Evolutionary conservation across 2,113 vertebrate genomes (phyloP), one percentile per base, ranked within the genome.

Genomic region (Melanotaenia duboulayi): DNA sequence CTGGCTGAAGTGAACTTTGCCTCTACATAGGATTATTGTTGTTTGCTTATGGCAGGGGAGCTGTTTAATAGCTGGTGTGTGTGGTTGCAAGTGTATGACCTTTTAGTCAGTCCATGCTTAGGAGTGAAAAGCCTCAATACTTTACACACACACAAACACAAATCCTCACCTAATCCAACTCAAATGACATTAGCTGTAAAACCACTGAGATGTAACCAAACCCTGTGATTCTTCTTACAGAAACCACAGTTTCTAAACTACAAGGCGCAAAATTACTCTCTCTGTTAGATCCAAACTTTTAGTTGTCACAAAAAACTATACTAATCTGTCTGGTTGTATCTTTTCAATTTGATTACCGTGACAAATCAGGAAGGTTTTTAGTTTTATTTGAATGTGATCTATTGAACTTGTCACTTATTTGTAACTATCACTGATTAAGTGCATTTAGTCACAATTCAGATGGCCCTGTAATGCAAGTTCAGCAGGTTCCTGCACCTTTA

Each of bases 131-230:
- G 65, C 73, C 63, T 57, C 28, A 66, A 66, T 55, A 55, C 50
- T 7, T 44, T 57, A 61, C 44, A 67, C 39, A 67, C 39, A 58
- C 13, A 61, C 17, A 81, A 50, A 69, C 22, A 50, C 40, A 83
- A 89, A 86, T 83, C 82, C 78, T 76, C 14, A 56, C 35, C 49
- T 87, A 85, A 85, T 83, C 89, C 78, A 82, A 0, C 7, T 44
- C 20, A 77, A 76, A 80, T 64, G 52, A 61, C 12, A 20, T 32
- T 62, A 20, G 32, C 22, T 71, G 59, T 64, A 65, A 73, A 72
- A 76, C 11, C 59, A 71, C 51, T 49, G 37, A 77, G 23, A 64
- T 59, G 12, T n/a, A 67, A 66, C 19, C 25, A 61, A 64, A 57
- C 19, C 16, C 4, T 4, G 13, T 9, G 25, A 19, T 6, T 28